Percentiles rank a stretch among this genome's conserved stretches.
Evolutionary conservation across 1,140 invertebrate genomes (phyloP).

Genomic region (Drosophila chauvacae): DNA sequence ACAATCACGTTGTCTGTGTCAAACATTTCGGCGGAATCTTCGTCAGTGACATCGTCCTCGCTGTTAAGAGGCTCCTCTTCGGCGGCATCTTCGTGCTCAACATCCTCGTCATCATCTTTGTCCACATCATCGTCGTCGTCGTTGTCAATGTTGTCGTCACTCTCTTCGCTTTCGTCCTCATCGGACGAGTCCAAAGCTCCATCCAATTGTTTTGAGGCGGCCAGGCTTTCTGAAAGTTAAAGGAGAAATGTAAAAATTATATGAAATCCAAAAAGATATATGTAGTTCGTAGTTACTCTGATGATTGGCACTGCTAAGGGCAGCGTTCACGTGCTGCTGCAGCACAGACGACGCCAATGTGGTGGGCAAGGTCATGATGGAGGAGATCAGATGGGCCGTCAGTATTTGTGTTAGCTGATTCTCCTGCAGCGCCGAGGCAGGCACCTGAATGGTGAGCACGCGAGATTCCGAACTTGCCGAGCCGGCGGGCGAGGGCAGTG

Average conservation of each 20-base stretch:
- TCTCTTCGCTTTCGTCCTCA: conserved; percentile 89
- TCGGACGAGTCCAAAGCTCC: conserved; percentile 91
- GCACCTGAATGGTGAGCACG: conserved; percentile 93
- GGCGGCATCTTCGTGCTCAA: conserved; percentile 90
- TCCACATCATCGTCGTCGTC: conserved; percentile 91
- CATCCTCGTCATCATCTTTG: conserved; percentile 91
- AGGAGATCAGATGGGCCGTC: conserved; percentile 93
- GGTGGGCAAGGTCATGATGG: conserved; percentile 92
- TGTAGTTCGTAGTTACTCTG: conserved; percentile 55
- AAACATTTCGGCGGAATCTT: conserved; percentile 97
- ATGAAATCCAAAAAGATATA: neutral
- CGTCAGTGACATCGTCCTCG: conserved; percentile 98
- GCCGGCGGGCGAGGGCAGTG: conserved; percentile 89
- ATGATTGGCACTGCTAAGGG: conserved; percentile 87
- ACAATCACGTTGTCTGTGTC: conserved; percentile 99
- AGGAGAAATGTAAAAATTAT: neutral
- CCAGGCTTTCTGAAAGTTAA: conserved; percentile 64
- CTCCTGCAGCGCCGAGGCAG: conserved; percentile 91
- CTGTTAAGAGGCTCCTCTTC: conserved; percentile 97
- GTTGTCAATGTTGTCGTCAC: conserved; percentile 89
- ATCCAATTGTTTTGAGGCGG: conserved; percentile 86
- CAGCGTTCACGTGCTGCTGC: conserved; percentile 94
- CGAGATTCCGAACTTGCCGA: conserved; percentile 88
- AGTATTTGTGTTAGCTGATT: conserved; percentile 87
- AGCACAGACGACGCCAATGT: conserved; percentile 91